phyloP scores from a whole-genome alignment of 2,113 vertebrate species.

The Callipepla squamata region DNA sequence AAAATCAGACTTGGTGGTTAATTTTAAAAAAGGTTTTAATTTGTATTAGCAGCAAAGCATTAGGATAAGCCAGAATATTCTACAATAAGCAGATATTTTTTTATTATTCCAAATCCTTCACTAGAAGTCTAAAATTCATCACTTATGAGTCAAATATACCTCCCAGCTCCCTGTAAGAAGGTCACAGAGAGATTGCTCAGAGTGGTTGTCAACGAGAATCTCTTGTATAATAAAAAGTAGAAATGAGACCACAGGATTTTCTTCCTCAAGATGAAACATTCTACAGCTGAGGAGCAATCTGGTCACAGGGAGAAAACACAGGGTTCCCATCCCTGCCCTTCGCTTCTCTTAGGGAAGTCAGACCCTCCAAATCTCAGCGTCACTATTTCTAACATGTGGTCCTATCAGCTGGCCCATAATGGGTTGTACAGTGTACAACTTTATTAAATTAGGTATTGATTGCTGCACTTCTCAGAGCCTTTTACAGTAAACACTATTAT shows the following conservation, averaged over 20 bases:
- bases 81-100: slow-evolving; percentile 35
- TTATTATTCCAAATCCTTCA: slow-evolving; percentile 55
- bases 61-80: slow-evolving; percentile 31
- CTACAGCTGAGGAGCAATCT: background rate
- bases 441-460: background rate
- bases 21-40: slow-evolving; percentile 10
- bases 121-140: slow-evolving; percentile 27
- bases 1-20: slow-evolving; percentile 29
- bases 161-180: slow-evolving; percentile 29
- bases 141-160: slow-evolving; percentile 29
- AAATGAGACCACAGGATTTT: background rate
- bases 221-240: background rate
- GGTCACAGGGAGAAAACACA: background rate
- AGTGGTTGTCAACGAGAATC: background rate
- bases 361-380: background rate
- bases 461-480: background rate
- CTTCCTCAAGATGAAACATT: background rate
- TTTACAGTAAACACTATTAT: background rate
- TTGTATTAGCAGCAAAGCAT: slow-evolving; percentile 21
- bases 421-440: background rate
- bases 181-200: slow-evolving; percentile 29
- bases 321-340: background rate
- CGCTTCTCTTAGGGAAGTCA: background rate
- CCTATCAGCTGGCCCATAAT: accelerated
- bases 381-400: background rate